Conservation (phyloP, 2,113 vertebrate genomes). For the Trinectes maculatus region DNA sequence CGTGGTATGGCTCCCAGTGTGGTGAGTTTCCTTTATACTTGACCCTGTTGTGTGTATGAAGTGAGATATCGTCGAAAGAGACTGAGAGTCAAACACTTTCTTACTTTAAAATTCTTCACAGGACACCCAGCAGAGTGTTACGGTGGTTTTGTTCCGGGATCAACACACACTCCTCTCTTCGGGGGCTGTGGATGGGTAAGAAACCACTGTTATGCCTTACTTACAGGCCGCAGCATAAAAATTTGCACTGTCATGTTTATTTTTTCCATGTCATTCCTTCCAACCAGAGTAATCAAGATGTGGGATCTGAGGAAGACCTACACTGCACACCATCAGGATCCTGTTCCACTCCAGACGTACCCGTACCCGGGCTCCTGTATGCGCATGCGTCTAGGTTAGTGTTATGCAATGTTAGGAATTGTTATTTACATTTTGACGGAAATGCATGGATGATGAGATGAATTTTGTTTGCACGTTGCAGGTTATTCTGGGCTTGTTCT, state of each 20-base stretch:
- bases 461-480: constrained; percentile 56
- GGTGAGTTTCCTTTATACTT: constrained; percentile 79
- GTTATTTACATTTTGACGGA: background rate
- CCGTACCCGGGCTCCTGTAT: constrained; percentile 91
- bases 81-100: fast-evolving
- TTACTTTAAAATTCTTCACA: constrained; percentile 51
- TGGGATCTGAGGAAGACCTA: constrained; percentile 98
- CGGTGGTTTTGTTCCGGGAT: constrained; percentile 93
- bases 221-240: no score
- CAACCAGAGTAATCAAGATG: constrained; percentile 90
- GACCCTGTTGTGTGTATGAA: background rate
- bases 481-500: constrained; percentile 95
- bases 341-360: constrained; percentile 84
- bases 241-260: background rate
- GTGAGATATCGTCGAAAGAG: background rate
- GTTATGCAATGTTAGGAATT: fast-evolving
- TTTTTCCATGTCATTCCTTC: constrained; percentile 5
- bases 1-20: constrained; percentile 92
- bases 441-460: background rate
- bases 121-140: constrained; percentile 97
- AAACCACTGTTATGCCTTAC: background rate
- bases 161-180: constrained; percentile 93
- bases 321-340: constrained; percentile 84
- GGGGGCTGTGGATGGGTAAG: constrained; percentile 97
- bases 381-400: constrained; percentile 89